Percentiles rank a stretch among this genome's conserved stretches.
These are phyloP conservation scores for Emmelina monodactyla DNA, from an alignment of 2,888 invertebrate genomes.

Conservation along the genomic window DNA sequence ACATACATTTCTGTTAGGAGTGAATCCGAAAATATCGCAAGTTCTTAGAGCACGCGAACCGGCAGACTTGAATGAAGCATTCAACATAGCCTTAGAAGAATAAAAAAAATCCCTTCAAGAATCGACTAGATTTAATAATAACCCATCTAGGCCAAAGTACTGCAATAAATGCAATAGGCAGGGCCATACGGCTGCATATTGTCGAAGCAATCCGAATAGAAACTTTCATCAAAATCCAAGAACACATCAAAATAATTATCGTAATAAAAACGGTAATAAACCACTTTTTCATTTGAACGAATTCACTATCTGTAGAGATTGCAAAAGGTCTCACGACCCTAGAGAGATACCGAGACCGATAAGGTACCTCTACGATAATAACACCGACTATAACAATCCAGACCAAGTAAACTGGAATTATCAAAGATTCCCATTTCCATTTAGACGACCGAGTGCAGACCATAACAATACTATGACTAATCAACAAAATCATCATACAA, in stretches of 20 bases:
- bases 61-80: not conserved
- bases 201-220: not conserved
- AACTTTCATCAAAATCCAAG: not conserved
- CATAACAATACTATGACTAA: too few species aligned
- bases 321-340: not conserved
- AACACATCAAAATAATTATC: not conserved
- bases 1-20: constrained; percentile 2
- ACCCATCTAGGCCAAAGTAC: not conserved
- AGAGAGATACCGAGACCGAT: not conserved
- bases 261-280: not conserved
- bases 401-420: not conserved
- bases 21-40: not conserved
- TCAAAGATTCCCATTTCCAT: not conserved
- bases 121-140: not conserved
- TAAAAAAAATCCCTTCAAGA: not conserved
- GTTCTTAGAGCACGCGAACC: not conserved
- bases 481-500: too few species aligned
- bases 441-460: not conserved
- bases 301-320: not conserved
- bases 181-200: not conserved
- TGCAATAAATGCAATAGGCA: not conserved
- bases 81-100: constrained; percentile 5
- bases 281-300: not conserved
- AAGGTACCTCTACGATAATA: not conserved
- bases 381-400: not conserved